A percentile compares a stretch with the other conserved stretches of the same genome.
These are phyloP conservation scores for Galerucella pusilla DNA, from an alignment of 2,888 invertebrate species.

Conservation along the genomic window DNA sequence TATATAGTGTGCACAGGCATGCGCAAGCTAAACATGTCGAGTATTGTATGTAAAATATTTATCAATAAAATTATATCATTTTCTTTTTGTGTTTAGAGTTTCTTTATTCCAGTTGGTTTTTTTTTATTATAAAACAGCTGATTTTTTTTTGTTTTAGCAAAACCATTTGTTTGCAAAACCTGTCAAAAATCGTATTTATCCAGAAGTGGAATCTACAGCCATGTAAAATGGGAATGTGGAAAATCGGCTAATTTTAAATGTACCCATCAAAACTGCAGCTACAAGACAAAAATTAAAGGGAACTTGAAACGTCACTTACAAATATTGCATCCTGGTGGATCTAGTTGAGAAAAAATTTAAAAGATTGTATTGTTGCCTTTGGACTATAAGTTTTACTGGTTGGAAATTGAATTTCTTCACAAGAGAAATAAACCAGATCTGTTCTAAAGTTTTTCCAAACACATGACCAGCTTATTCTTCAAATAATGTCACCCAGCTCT, in stretches of 20 bases:
- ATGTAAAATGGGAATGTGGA: slow-evolving; percentile 53
- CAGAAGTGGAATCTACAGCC: slow-evolving; percentile 52
- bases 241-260: slow-evolving; percentile 51
- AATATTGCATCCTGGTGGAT: not conserved
- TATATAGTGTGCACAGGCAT: no score
- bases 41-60: no score
- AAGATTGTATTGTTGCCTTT: no score
- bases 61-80: not conserved
- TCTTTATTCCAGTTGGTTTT: not conserved
- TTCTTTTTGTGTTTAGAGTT: not conserved
- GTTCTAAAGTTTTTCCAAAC: no score
- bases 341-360: no score
- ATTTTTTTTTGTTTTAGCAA: slow-evolving; percentile 8
- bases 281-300: slow-evolving; percentile 31
- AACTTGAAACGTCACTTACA: slow-evolving; percentile 33
- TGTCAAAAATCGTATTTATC: slow-evolving; percentile 50
- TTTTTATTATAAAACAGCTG: not conserved
- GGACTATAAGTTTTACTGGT: no score
- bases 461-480: no score
- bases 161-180: slow-evolving; percentile 39
- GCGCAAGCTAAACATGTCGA: no score
- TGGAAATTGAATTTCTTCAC: no score
- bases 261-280: slow-evolving; percentile 26
- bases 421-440: no score
- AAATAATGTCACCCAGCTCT: no score